Conservation (phyloP, 1,140 invertebrate species). For the Rhopalosiphum maidis region DNA sequence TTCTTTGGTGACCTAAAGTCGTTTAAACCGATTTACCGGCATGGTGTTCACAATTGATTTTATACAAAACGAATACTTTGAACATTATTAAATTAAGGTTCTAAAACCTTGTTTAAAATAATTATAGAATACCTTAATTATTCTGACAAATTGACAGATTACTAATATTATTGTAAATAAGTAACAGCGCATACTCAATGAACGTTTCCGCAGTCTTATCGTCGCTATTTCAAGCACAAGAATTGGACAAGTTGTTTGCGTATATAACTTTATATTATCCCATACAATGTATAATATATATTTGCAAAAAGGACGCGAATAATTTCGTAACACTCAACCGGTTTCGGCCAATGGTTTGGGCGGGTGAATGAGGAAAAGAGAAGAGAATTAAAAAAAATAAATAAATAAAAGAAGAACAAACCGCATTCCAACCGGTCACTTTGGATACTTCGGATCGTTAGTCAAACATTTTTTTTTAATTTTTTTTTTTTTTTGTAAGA, state of each 20-base stretch:
- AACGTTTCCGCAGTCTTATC: not conserved
- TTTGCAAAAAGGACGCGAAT: conserved; percentile 52
- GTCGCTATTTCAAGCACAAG: not conserved
- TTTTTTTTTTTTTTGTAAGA: not conserved
- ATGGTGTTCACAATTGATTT: not conserved
- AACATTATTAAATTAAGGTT: not conserved
- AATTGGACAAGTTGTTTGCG: not conserved
- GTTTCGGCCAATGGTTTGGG: conserved; percentile 21
- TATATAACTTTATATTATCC: not conserved
- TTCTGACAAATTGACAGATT: not conserved
- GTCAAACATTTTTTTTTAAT: conserved; percentile 1
- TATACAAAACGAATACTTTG: not conserved
- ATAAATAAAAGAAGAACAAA: conserved; percentile 49
- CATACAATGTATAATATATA: not conserved
- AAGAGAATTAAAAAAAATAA: conserved; percentile 39
- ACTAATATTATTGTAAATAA: not conserved
- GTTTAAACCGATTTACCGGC: not conserved
- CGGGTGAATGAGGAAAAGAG: not conserved
- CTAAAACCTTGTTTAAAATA: not conserved
- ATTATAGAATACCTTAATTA: not conserved
- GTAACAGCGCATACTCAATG: not conserved
- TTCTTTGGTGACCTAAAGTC: too few species aligned
- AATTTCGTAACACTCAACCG: conserved; percentile 46
- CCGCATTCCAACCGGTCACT: conserved; percentile 50
- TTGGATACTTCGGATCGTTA: conserved; percentile 32